Conservation (phyloP, 2,888 invertebrate genomes). For the Coremacera marginata region DNA sequence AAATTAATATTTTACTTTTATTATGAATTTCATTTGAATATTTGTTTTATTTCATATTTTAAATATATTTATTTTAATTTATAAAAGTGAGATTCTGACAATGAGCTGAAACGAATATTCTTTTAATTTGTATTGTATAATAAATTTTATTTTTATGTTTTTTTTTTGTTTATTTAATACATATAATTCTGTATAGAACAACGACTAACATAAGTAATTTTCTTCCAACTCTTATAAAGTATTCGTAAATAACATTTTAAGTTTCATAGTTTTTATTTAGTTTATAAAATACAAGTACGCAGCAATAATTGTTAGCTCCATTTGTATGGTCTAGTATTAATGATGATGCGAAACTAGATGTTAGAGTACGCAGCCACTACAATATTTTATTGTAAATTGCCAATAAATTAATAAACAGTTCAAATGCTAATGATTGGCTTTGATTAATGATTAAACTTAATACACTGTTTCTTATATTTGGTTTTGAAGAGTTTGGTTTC, state of each 20-base stretch:
- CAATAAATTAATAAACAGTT: slow-evolving; percentile 21
- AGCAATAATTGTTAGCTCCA: slow-evolving; percentile 15
- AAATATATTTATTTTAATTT: not conserved
- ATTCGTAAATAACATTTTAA: not conserved
- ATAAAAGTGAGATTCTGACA: not conserved
- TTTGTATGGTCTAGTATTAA: slow-evolving; percentile 2
- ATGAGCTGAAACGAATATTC: not conserved
- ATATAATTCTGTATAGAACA: slow-evolving; percentile 25
- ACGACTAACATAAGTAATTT: not conserved
- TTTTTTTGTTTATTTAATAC: not conserved
- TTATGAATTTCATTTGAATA: not conserved
- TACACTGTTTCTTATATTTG: too few relatives aligned
- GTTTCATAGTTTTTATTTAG: not conserved
- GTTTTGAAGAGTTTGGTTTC: too few relatives aligned
- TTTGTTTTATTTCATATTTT: not conserved
- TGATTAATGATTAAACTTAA: too few relatives aligned
- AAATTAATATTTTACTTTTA: not conserved
- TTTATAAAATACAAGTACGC: slow-evolving; percentile 2
- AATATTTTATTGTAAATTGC: slow-evolving; percentile 20
- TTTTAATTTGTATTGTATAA: not conserved
- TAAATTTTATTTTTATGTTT: not conserved
- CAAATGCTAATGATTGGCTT: slow-evolving; percentile 7
- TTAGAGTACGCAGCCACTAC: slow-evolving; percentile 1
- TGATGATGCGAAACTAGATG: not conserved
- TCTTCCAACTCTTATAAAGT: not conserved